These are phyloP conservation scores for Potamarius usumacintae DNA, from an alignment of 2,113 vertebrate genomes.

Conservation along the genomic window DNA sequence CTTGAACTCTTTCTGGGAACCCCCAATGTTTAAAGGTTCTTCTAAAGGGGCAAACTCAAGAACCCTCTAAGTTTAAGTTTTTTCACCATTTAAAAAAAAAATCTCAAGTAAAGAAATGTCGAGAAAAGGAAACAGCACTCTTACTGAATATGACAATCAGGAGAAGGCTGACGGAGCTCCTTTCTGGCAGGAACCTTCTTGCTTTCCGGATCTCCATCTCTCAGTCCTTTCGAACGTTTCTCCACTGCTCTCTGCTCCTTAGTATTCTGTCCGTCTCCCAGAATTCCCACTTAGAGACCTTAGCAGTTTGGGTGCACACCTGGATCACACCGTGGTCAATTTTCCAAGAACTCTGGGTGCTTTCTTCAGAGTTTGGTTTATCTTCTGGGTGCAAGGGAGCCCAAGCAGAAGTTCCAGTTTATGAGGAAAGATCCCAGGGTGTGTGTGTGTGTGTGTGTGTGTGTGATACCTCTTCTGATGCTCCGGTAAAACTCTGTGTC, in stretches of 20 bases:
- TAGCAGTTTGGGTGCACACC: neutral
- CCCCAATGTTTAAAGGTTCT: neutral
- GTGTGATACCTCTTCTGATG: constrained; percentile 44
- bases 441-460: neutral
- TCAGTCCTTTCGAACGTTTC: too few species aligned
- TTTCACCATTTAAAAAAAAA: neutral
- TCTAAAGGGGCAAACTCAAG: neutral
- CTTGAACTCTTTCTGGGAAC: neutral
- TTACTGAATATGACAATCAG: constrained; percentile 11
- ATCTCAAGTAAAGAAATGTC: neutral
- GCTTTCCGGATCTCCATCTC: constrained; percentile 11
- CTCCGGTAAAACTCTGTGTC: constrained; percentile 71
- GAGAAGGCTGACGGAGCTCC: neutral
- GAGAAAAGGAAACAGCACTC: neutral
- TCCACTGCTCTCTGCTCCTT: neutral
- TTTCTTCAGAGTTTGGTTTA: neutral
- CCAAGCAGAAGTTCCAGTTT: neutral
- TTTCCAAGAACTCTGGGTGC: neutral
- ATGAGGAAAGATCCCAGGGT: neutral
- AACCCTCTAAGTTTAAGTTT: too few species aligned
- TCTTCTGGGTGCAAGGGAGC: neutral
- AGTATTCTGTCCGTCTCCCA: neutral
- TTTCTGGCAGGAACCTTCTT: neutral
- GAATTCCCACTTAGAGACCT: neutral
- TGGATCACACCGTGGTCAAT: neutral